Conservation (phyloP, 2,888 invertebrate genomes). For the Tipula vernalis region DNA sequence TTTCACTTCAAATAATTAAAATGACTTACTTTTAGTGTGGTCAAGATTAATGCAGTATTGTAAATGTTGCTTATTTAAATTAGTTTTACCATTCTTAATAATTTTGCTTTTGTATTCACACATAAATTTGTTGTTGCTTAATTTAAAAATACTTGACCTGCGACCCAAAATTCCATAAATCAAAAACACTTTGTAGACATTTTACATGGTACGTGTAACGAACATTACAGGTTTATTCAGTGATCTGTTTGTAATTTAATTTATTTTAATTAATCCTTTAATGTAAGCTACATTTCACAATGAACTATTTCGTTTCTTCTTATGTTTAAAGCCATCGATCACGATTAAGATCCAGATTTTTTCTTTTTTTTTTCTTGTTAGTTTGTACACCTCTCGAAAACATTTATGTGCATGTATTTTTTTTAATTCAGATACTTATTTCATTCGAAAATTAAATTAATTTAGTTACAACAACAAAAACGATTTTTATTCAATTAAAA, state of each 20-base stretch:
- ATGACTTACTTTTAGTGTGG: too few relatives aligned
- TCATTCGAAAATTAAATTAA: background rate
- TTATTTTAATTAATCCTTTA: background rate
- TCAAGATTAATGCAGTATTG: too few relatives aligned
- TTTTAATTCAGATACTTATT: background rate
- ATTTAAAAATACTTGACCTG: too few relatives aligned
- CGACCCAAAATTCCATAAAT: background rate
- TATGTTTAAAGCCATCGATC: background rate
- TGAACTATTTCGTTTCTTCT: background rate
- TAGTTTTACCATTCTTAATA: too few relatives aligned
- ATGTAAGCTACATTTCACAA: background rate
- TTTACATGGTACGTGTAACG: background rate
- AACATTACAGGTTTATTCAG: background rate
- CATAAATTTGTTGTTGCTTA: too few relatives aligned
- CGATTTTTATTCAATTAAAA: background rate
- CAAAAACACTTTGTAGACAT: background rate
- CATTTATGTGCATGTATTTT: background rate
- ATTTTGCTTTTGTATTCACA: too few relatives aligned
- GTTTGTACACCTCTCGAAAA: background rate
- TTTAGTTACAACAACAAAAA: background rate
- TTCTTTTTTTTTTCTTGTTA: background rate
- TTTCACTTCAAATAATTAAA: too few relatives aligned
- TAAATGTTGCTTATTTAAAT: too few relatives aligned
- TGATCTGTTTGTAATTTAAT: background rate
- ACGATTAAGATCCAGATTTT: background rate